Evolutionary conservation across 2,797 vertebrate species (phyloP).

Genomic region (Pipistrellus nathusii): DNA sequence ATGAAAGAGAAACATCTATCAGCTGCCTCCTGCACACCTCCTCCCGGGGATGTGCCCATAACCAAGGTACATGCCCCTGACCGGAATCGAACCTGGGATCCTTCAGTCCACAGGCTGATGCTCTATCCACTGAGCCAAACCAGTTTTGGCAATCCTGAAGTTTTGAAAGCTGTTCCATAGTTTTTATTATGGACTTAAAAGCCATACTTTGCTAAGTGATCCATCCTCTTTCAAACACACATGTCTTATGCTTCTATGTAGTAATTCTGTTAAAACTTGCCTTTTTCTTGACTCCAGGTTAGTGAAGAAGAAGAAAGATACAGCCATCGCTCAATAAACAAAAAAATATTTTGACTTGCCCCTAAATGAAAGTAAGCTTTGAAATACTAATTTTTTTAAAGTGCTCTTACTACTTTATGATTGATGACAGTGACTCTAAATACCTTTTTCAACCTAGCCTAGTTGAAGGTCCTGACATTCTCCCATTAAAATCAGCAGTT

Average conservation of each 20-base stretch:
- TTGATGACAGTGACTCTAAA: not conserved
- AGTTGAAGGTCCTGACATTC: not conserved
- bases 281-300: not conserved
- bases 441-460: not conserved
- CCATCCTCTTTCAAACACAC: not conserved
- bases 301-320: not conserved
- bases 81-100: too few species aligned
- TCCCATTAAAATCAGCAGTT: not conserved
- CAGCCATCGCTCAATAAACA: not conserved
- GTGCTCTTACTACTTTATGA: not conserved
- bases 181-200: not conserved
- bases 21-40: too few species aligned
- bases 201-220: not conserved
- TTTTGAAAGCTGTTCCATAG: not conserved
- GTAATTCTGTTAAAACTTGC: not conserved
- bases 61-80: too few species aligned
- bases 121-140: too few species aligned
- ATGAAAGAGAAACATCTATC: too few species aligned
- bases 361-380: not conserved
- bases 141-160: not conserved
- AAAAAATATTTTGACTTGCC: not conserved
- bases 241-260: not conserved
- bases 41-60: too few species aligned
- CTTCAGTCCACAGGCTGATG: too few species aligned
- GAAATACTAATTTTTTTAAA: not conserved